These are phyloP conservation scores for Hypotaenidia okinawae DNA, from an alignment of 2,797 vertebrate genomes.

Conservation along the genomic window DNA sequence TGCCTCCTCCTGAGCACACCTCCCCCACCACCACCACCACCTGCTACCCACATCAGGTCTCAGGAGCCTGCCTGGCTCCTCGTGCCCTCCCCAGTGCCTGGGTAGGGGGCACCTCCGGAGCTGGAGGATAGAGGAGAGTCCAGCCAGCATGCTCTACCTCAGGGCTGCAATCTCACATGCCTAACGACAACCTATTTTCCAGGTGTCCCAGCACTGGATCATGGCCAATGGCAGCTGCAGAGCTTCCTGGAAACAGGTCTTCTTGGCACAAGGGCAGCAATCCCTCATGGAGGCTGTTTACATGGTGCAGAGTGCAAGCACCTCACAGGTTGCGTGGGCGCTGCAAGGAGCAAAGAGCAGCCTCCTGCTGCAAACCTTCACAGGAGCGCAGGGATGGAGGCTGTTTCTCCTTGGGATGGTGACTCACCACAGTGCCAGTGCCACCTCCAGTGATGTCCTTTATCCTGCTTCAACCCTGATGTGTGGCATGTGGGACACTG, in stretches of 20 bases:
- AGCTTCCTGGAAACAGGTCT: not conserved
- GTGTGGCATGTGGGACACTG: fast-evolving
- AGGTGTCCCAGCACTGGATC: not conserved
- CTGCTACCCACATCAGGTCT: too few species aligned
- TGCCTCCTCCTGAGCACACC: too few species aligned
- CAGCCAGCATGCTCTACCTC: not conserved
- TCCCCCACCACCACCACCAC: too few species aligned
- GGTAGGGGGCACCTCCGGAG: fast-evolving
- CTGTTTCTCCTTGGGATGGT: not conserved
- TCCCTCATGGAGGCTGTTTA: not conserved
- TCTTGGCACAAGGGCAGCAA: not conserved
- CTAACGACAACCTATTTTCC: not conserved
- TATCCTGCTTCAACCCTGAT: not conserved
- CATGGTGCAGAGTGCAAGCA: fast-evolving
- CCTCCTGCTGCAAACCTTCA: not conserved
- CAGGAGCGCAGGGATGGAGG: not conserved
- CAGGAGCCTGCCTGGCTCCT: not conserved
- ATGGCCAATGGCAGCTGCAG: not conserved
- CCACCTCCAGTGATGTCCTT: not conserved
- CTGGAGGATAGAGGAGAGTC: not conserved
- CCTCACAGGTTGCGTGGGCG: not conserved
- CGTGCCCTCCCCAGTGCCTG: not conserved
- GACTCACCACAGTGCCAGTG: not conserved
- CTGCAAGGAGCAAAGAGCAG: not conserved
- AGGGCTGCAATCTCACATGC: not conserved